Conservation (phyloP, 2,888 invertebrate species). For the Drosophila buzzatii region DNA sequence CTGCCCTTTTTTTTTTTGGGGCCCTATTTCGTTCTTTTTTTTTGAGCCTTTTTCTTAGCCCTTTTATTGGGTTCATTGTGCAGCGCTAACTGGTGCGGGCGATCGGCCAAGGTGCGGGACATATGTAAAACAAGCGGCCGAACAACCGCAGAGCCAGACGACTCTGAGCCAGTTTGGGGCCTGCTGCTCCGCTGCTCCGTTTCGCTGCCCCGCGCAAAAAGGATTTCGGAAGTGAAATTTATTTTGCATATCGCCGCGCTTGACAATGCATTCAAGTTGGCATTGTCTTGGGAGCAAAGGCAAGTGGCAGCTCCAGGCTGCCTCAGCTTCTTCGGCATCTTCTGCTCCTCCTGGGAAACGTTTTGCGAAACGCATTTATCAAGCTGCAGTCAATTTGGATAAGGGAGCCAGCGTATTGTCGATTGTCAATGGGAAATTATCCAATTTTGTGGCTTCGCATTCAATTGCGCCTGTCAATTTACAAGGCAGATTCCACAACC, state of each 20-base stretch:
- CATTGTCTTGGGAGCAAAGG: slow-evolving; percentile 37
- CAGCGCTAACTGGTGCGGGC: slow-evolving; percentile 39
- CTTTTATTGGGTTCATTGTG: slow-evolving; percentile 80
- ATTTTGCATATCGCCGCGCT: slow-evolving; percentile 78
- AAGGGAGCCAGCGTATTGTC: slow-evolving; percentile 40
- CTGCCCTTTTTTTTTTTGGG: not conserved
- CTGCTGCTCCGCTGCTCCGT: slow-evolving; percentile 4
- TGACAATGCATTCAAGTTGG: slow-evolving; percentile 57
- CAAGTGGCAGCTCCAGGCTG: slow-evolving; percentile 58
- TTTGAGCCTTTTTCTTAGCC: slow-evolving; percentile 34
- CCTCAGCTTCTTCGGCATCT: not conserved
- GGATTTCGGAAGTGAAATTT: slow-evolving; percentile 83
- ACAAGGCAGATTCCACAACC: slow-evolving; percentile 63
- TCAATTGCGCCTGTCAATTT: slow-evolving; percentile 84
- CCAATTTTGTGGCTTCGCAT: slow-evolving; percentile 84
- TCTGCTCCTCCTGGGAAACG: slow-evolving; percentile 80
- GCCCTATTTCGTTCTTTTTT: not conserved
- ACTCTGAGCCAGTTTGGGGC: slow-evolving; percentile 21
- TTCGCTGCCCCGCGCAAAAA: slow-evolving; percentile 34
- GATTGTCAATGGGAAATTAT: slow-evolving; percentile 85
- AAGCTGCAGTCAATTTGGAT: slow-evolving; percentile 70
- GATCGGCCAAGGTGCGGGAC: slow-evolving; percentile 82
- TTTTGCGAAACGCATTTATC: slow-evolving; percentile 83
- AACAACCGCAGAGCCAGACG: slow-evolving; percentile 67
- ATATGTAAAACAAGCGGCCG: slow-evolving; percentile 83